These are phyloP conservation scores for Leptopilina myrica DNA, from an alignment of 2,888 invertebrate species.

Conservation along the genomic window DNA sequence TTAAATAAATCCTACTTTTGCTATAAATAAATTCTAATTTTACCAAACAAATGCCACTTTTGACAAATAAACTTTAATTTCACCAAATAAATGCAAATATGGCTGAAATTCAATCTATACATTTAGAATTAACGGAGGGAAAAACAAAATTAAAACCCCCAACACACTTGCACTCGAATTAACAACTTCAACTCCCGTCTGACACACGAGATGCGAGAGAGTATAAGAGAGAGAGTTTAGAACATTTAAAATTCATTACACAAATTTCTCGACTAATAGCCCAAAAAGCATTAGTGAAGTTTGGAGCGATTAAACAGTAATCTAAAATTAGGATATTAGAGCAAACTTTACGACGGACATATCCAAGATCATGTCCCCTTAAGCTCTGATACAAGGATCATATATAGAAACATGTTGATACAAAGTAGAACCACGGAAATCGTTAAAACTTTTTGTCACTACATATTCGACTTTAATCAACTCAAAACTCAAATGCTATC, in stretches of 20 bases:
- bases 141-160: not conserved
- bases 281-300: constrained; percentile 14
- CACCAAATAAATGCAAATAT: not conserved
- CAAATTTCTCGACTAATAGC: constrained; percentile 5
- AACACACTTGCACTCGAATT: not conserved
- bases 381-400: constrained; percentile 9
- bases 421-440: not conserved
- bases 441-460: not conserved
- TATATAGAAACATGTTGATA: not conserved
- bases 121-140: no score
- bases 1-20: no score
- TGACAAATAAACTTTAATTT: no score
- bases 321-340: constrained; percentile 9
- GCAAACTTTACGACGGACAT: constrained; percentile 16
- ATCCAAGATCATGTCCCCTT: not conserved
- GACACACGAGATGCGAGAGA: not conserved
- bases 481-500: no score
- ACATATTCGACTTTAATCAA: no score
- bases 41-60: no score
- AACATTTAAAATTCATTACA: constrained; percentile 9
- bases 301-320: constrained; percentile 19
- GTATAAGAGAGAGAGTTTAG: not conserved
- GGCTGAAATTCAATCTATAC: not conserved
- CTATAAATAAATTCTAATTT: no score
- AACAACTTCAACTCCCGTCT: not conserved